Evolutionary conservation across 2,113 vertebrate genomes (phyloP), one percentile per base, ranked within the genome.

Genomic region (Dolichotis patagonum): DNA sequence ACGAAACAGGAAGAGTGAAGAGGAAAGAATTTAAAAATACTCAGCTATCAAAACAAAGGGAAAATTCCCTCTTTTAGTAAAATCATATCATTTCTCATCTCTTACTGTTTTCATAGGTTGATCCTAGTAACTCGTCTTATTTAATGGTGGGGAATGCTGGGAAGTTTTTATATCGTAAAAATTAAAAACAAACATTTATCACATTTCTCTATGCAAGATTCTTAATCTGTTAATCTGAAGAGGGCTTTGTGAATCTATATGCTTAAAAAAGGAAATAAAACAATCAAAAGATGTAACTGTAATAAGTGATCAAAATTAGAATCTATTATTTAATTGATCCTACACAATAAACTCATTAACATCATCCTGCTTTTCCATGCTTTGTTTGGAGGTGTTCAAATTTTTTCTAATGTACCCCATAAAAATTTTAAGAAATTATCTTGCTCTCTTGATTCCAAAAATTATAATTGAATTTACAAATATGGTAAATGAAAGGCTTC

Each of bases 361-460:
- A 49, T 80, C 9, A 81, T 9, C n/a, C 5, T 65, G 32, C 10
- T 32, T 3, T 67, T 11, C 17, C 4, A 24, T 58, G n/a, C 7
- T 22, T 52, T 52, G 4, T 30, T 11, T n/a, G 41, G 22, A 82
- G 28, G 82, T 13, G 12, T 75, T 81, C 35, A 65, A 52, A 63
- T 16, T 3, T 56, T 81, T 67, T 65, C 14, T 65, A 14, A 0
- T 52, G 8, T 28, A 13, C 7, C 1, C 5, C 17, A 2, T 24
- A 81, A 84, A 52, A 92, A 2, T 11, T 56, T 58, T 69, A 80
- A 19, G 0, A 80, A 65, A 52, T 67, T 35, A 65, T 91, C 32
- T 7, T 7, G 5, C 28, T 7, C 16, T 65, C 13, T 60, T n/a
- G 8, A 38, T n/a, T 54, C 30, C n/a, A 46, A 84, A 91, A 67